Base-by-base conservation (phyloP, 1,140 invertebrate species). In the Telenomus remus region DNA sequence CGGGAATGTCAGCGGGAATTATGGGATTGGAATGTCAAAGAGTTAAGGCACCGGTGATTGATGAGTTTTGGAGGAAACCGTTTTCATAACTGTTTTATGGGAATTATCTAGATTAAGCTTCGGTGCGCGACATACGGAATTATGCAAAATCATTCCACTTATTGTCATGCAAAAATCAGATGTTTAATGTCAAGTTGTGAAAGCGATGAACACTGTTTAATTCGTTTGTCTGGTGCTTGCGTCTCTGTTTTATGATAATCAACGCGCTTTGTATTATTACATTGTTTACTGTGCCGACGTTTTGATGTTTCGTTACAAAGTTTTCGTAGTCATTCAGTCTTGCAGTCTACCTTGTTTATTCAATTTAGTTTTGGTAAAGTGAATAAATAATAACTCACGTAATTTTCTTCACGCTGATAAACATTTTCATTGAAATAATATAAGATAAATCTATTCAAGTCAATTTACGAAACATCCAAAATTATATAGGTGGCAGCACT, bases 1-100 rank as follows among this genome's bases (percentile, higher is more conserved):
- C 15, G 42, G 27, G 44, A 64, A 47, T 64, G 68, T 64, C 69
- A 59, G 42, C 42, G 34, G 48, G 60, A 64, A 72, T 72, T 72
- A 72, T 59, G 54, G 48, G 47, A 71, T 64, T 72, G 59, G 54
- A 64, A 64, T 64, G 59, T 72, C 69, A 64, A 72, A 64, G 60
- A 72, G 69, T 72, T 72, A 64, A 64, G 53, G 57, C 57, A 12
- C 51, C 13, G 27, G 48, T 72, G 69, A 72, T 64, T 72, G 54
- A 72, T 72, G 69, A 57, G 53, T 59, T 72, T 59, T 8, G 42
- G 46, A 57, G 34, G 15, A 59, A 64, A 64, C 35, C 10, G 54
- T 72, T 70, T 70, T 72, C 34, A 64, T 64, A 64, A 72, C 69
- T 64, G 59, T 71, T 57, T 57, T 44, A 53, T 39, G 5, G 16